Conservation (phyloP, 1,140 invertebrate species). For the Choristoneura fumiferana region DNA sequence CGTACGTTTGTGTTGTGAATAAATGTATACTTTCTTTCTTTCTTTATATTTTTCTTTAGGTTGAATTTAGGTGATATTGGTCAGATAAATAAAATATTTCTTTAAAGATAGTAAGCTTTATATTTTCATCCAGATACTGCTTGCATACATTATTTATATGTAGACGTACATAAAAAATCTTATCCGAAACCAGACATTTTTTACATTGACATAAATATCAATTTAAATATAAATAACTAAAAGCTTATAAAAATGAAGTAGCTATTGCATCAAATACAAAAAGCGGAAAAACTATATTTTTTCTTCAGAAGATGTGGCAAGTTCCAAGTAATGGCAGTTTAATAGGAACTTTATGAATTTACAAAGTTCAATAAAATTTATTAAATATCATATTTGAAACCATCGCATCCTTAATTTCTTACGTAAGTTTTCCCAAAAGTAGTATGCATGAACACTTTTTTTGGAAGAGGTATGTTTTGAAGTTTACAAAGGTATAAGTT, state of each 20-base stretch:
- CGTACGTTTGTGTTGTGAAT: too few species aligned
- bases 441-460: background rate
- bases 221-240: background rate
- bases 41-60: too few species aligned
- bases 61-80: too few species aligned
- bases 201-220: background rate
- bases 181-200: constrained; percentile 16
- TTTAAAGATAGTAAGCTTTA: constrained; percentile 12
- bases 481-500: background rate
- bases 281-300: too few species aligned
- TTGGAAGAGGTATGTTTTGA: background rate
- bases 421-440: background rate
- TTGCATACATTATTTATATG: constrained; percentile 9
- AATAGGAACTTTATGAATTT: background rate
- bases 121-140: constrained; percentile 14
- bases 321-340: constrained; percentile 13
- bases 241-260: background rate
- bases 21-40: too few species aligned
- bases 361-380: background rate
- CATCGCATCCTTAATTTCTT: too few species aligned
- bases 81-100: background rate
- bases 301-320: background rate
- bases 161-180: constrained; percentile 9
- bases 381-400: too few species aligned
- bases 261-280: too few species aligned